These are phyloP conservation scores for Herminia tarsipennalis DNA, from an alignment of 2,888 invertebrate genomes.

Conservation along the genomic window DNA sequence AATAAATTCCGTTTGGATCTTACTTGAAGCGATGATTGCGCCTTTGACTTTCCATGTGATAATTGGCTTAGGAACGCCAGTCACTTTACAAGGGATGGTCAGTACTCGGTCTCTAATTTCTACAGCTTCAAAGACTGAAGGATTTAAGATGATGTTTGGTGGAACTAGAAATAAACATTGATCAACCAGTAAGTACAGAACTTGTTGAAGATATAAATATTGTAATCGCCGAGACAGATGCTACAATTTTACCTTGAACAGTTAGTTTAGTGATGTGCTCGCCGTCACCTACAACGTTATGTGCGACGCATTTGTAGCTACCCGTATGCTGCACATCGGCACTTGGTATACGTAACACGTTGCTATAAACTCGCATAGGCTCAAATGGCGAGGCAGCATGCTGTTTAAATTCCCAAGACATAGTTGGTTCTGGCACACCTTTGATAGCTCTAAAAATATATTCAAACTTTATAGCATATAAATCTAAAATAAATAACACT, in stretches of 20 bases:
- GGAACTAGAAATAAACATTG: no score
- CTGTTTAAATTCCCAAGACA: slow-evolving; percentile 18
- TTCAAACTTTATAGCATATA: no score
- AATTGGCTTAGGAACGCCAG: slow-evolving; percentile 23
- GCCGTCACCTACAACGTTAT: slow-evolving; percentile 11
- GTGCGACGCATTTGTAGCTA: slow-evolving; percentile 25
- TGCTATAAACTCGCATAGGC: not conserved
- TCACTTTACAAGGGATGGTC: slow-evolving; percentile 25
- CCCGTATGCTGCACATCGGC: slow-evolving; percentile 13
- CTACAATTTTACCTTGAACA: slow-evolving; percentile 40
- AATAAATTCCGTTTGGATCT: no score
- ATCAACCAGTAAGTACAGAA: no score
- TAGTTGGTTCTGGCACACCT: no score
- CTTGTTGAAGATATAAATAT: no score
- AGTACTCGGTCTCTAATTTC: slow-evolving; percentile 29
- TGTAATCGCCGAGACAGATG: no score
- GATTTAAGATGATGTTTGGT: slow-evolving; percentile 13
- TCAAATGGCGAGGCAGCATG: not conserved
- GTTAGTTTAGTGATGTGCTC: slow-evolving; percentile 10
- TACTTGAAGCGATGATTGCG: slow-evolving; percentile 5
- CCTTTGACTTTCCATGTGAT: slow-evolving; percentile 23
- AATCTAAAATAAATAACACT: no score
- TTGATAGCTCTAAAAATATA: no score
- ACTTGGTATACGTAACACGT: slow-evolving; percentile 2
- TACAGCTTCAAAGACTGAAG: slow-evolving; percentile 13